Conservation (phyloP, 1,140 invertebrate species). For the Caenorhabditis remanei region DNA sequence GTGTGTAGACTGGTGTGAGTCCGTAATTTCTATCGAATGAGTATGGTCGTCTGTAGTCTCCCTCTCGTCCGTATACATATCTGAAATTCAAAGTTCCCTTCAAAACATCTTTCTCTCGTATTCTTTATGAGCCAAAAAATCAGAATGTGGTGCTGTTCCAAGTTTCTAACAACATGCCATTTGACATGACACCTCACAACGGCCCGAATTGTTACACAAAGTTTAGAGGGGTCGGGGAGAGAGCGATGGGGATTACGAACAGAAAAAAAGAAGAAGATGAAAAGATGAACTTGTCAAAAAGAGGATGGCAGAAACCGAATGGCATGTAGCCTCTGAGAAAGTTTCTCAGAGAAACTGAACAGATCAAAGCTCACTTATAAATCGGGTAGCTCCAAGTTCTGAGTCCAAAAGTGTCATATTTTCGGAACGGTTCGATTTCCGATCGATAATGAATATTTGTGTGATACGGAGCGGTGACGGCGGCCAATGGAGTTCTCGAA, state of each 20-base stretch:
- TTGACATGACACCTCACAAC: too few species aligned
- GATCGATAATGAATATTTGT: slow-evolving; percentile 66
- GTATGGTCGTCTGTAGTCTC: slow-evolving; percentile 64
- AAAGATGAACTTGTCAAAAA: too few species aligned
- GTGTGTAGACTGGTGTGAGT: slow-evolving; percentile 66
- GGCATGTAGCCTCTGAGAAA: too few species aligned
- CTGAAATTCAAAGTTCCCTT: slow-evolving; percentile 39
- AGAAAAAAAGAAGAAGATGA: not conserved
- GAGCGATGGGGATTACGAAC: not conserved
- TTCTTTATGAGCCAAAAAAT: not conserved
- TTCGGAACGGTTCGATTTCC: slow-evolving; percentile 63
- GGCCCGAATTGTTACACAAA: not conserved
- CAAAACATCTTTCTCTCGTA: not conserved
- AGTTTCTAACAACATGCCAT: too few species aligned
- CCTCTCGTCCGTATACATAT: slow-evolving; percentile 65
- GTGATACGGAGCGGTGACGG: slow-evolving; percentile 67
- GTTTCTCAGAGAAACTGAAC: too few species aligned
- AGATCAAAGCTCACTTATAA: slow-evolving; percentile 64
- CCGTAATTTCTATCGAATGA: slow-evolving; percentile 60
- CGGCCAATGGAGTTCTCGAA: slow-evolving; percentile 63
- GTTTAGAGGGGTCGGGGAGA: not conserved
- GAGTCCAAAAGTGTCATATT: slow-evolving; percentile 68
- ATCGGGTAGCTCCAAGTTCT: slow-evolving; percentile 69
- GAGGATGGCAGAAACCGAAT: too few species aligned
- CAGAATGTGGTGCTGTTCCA: too few species aligned